Evolutionary conservation across 2,888 invertebrate genomes (phyloP).

Genomic region (Hirtodrosophila histrioides): DNA sequence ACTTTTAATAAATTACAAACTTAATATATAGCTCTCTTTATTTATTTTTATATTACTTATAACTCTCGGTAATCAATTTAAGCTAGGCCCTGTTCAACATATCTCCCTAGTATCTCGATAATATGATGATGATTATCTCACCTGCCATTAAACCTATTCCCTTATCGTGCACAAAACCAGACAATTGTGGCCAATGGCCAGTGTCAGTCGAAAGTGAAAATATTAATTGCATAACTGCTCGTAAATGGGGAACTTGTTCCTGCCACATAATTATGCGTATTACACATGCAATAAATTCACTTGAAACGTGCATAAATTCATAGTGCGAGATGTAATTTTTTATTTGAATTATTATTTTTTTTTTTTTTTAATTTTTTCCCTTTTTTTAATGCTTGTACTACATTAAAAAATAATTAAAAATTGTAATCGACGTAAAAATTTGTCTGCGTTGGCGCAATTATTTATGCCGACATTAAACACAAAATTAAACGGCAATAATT

Average conservation of each 20-base stretch:
- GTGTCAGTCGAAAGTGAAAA: slow-evolving; percentile 45
- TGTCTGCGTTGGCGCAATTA: slow-evolving; percentile 75
- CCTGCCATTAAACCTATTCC: too few relatives aligned
- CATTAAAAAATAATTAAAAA: slow-evolving; percentile 78
- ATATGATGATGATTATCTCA: too few relatives aligned
- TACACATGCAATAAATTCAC: slow-evolving; percentile 71
- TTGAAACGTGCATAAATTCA: slow-evolving; percentile 64
- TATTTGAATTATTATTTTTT: background rate
- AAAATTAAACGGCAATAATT: slow-evolving; percentile 78
- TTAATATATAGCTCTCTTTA: too few relatives aligned
- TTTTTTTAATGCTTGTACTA: slow-evolving; percentile 52
- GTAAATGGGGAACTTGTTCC: slow-evolving; percentile 27
- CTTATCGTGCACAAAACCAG: too few relatives aligned
- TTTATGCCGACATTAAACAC: slow-evolving; percentile 72
- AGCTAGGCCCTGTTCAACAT: too few relatives aligned
- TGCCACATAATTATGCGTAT: slow-evolving; percentile 54
- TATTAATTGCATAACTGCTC: slow-evolving; percentile 33
- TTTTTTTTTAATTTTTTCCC: slow-evolving; percentile 5
- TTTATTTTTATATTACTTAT: too few relatives aligned
- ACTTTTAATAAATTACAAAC: too few relatives aligned
- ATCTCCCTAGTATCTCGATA: too few relatives aligned
- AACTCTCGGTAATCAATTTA: too few relatives aligned
- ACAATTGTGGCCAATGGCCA: background rate
- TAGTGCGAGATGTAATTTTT: slow-evolving; percentile 27
- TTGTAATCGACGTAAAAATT: slow-evolving; percentile 63